Base-by-base conservation (phyloP, 1,140 invertebrate species). In the Hesperophylax magnus region DNA sequence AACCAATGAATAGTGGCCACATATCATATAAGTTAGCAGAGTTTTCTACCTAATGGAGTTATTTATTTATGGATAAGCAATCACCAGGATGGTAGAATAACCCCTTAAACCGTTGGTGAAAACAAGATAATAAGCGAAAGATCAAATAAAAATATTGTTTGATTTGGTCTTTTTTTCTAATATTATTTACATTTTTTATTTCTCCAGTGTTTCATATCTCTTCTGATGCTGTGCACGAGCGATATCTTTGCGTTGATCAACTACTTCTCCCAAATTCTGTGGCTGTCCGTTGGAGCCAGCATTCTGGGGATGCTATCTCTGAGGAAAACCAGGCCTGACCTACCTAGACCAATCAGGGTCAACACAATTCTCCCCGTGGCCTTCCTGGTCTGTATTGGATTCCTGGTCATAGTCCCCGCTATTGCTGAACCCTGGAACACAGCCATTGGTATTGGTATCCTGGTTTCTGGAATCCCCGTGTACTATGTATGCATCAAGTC, bases 401-500 rank as follows among this genome's bases (percentile, higher is more conserved):
- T 96, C 82, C 89, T 98, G 54, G 95, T 98, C 31, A 90, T 95
- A 18, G 91, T 97, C 39, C 97, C 97, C 0, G 94, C 95, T 81
- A 93, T 95, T 60, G 92, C 92, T 14, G 92, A 93, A 75, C 95
- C 96, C 0, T 92, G 87, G 82, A 96, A 97, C 89, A 95, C 97
- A 14, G 94, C 95, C 0, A 93, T 98, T 58, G 97, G 97, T 17
- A 87, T 96, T 14, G 90, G 91, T 11, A 96, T 99, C 56, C 95
- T 98, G 47, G 85, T 95, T 1, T 95, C 96, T 7, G 97, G 97
- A 9, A 94, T 99, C 80, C 98, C 98, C 1, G 94, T 98, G 3
- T 99, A 98, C 88, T 93, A 95, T 61, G 80, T 97, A 0, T 97
- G 97, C 83, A 96, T 98, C 22, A 91, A 92, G 78, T 98, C 96